Base-by-base conservation (phyloP, 1,140 invertebrate species). In the Drosophila lini region DNA sequence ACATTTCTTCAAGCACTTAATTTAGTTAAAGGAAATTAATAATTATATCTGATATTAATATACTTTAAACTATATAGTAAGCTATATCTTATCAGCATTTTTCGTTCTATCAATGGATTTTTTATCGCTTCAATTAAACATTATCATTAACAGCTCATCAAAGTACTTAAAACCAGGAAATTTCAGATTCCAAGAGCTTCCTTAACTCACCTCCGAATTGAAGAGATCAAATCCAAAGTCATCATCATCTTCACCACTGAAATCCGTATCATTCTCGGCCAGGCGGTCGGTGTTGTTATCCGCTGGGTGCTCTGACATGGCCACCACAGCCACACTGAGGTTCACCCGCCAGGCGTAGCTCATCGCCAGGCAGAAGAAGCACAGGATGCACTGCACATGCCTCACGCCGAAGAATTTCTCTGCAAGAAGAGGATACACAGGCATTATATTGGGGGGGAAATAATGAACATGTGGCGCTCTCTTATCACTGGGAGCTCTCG, bases 261-360 rank as follows among this genome's bases (percentile, higher is more conserved):
- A 15, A 11, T 59, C 32, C 28, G 42, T 53, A 2, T 45, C 32
- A 19, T 50, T 64, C 15, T 50, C 38, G 15, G 48, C n/a, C 0
- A n/a, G 34, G 11, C n/a, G 47, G 9, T 7, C 6, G 60, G 47
- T 94, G 15, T 25, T 59, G 44, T 75, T 76, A n/a, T 28, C 28
- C 16, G 32, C 19, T 1, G 36, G 32, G 5, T 31, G 64, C n/a
- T 77, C 73, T 8, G 85, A 69, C 91, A 92, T 92, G 28, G 91
- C 91, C 42, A 92, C 91, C 32, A 96, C 93, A 0, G 94, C 95
- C 64, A 96, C 95, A 32, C 94, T 95, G 78, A 96, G 93, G 52
- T 95, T 95, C 19, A 95, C 94, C 65, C 96, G 92, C 81, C 95
- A 94, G 19, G 93, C 94, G 80, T 95, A 96, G 0, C 94, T 94